Percentiles rank a stretch among this genome's conserved stretches.
Conservation (phyloP, 2,113 vertebrate species). For the Alosa alosa region DNA sequence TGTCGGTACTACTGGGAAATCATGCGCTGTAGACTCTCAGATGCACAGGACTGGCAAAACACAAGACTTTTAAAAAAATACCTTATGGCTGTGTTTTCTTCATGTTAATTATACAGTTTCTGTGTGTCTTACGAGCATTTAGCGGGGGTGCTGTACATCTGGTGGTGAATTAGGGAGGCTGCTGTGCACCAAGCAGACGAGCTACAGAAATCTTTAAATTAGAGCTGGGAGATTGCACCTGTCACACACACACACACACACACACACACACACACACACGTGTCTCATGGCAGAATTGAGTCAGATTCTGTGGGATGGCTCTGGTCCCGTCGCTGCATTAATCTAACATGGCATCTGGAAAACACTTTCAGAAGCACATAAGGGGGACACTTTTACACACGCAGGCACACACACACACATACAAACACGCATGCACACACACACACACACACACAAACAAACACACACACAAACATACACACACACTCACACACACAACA, state of each 20-base stretch:
- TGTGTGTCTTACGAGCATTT: neutral
- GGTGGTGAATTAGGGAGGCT: conserved; percentile 46
- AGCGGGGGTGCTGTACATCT: conserved; percentile 52
- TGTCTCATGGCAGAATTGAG: conserved; percentile 54
- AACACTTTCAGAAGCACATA: conserved; percentile 52
- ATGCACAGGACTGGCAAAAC: neutral
- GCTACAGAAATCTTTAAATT: conserved; percentile 65
- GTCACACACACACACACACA: conserved; percentile 52
- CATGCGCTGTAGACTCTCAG: neutral
- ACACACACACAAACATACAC: neutral
- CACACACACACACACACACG: conserved; percentile 14
- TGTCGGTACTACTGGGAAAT: neutral
- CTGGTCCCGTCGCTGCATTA: conserved; percentile 54
- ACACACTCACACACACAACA: neutral
- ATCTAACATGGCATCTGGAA: conserved; percentile 65
- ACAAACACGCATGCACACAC: neutral
- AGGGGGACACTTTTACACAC: neutral
- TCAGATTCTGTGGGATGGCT: conserved; percentile 36
- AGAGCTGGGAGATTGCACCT: conserved; percentile 69
- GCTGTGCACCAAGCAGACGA: conserved; percentile 52
- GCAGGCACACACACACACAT: neutral
- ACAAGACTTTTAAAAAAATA: neutral
- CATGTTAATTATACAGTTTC: neutral
- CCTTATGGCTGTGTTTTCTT: neutral
- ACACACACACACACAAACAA: neutral